A percentile compares a stretch with the other conserved stretches of the same genome.
These are phyloP conservation scores for Eristalis pertinax DNA, from an alignment of 2,888 invertebrate genomes.

Conservation along the genomic window DNA sequence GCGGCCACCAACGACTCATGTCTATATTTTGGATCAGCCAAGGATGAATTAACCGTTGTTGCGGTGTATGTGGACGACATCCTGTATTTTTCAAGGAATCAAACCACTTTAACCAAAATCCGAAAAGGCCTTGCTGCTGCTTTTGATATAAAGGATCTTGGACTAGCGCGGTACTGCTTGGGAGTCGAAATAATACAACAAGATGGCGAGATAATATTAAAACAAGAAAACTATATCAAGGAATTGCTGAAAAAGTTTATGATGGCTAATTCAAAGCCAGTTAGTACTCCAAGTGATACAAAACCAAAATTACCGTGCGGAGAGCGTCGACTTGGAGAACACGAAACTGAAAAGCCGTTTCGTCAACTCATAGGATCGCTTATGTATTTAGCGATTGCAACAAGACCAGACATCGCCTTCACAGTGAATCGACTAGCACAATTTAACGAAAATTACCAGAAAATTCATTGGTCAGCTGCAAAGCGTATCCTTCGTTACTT, in stretches of 20 bases:
- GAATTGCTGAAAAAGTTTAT: constrained; percentile 22
- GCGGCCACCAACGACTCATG: constrained; percentile 1
- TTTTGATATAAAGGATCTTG: too few species aligned
- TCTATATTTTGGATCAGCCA: too few species aligned
- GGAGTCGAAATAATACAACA: constrained; percentile 25
- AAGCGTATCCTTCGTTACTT: constrained; percentile 25
- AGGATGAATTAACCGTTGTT: too few species aligned
- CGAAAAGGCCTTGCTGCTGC: too few species aligned
- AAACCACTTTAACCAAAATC: too few species aligned
- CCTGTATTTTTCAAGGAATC: too few species aligned
- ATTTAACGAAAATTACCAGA: too few species aligned
- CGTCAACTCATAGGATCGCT: constrained; percentile 23
- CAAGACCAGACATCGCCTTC: neutral
- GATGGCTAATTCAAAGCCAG: constrained; percentile 30
- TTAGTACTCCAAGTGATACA: constrained; percentile 28
- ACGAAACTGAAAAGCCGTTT: constrained; percentile 6
- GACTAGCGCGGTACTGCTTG: too few species aligned
- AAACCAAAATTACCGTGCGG: constrained; percentile 20
- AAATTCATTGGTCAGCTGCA: constrained; percentile 37
- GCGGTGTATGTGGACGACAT: too few species aligned
- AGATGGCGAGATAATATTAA: constrained; percentile 17
- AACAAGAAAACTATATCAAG: constrained; percentile 18
- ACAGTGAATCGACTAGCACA: too few species aligned
- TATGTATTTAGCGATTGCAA: constrained; percentile 10
- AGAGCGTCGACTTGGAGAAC: too few species aligned